phyloP scores from a whole-genome alignment of 2,888 invertebrate genomes.

The Oxyteleia sp. region DNA sequence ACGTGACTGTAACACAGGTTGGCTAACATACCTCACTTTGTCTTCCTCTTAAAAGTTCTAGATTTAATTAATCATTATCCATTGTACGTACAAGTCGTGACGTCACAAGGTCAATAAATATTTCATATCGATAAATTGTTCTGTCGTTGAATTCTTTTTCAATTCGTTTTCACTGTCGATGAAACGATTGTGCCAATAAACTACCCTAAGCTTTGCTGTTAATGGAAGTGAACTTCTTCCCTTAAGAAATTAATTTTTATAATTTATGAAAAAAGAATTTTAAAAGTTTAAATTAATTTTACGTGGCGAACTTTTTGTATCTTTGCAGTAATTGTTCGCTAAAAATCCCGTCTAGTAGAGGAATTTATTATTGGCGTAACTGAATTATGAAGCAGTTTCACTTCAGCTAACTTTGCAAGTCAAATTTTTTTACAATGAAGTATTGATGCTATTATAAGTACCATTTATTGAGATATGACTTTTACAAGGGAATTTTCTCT shows the following conservation, averaged over 20 bases:
- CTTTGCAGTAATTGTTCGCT: constrained; percentile 50
- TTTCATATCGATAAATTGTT: too few relatives aligned
- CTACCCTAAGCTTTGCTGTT: too few relatives aligned
- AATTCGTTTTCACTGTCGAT: too few relatives aligned
- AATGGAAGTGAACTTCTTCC: neutral
- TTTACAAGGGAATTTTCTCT: constrained; percentile 12
- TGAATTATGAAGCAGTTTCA: constrained; percentile 61
- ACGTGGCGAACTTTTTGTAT: constrained; percentile 41
- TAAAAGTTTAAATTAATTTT: constrained; percentile 50
- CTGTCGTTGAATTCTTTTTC: too few relatives aligned
- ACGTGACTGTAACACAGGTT: too few relatives aligned
- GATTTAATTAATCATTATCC: too few relatives aligned
- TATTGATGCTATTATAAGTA: constrained; percentile 51
- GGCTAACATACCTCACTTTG: too few relatives aligned
- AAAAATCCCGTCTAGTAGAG: constrained; percentile 33
- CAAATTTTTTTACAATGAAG: constrained; percentile 48
- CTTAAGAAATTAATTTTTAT: constrained; percentile 24
- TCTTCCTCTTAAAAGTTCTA: too few relatives aligned
- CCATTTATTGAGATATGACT: constrained; percentile 34
- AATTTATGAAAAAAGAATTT: constrained; percentile 37
- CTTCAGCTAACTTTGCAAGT: constrained; percentile 44
- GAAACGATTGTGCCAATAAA: too few relatives aligned
- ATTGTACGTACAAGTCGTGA: too few relatives aligned
- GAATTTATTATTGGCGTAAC: constrained; percentile 57
- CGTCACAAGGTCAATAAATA: too few relatives aligned